Base-by-base conservation (phyloP, 2,113 vertebrate species). In the Ochotona princeps region DNA sequence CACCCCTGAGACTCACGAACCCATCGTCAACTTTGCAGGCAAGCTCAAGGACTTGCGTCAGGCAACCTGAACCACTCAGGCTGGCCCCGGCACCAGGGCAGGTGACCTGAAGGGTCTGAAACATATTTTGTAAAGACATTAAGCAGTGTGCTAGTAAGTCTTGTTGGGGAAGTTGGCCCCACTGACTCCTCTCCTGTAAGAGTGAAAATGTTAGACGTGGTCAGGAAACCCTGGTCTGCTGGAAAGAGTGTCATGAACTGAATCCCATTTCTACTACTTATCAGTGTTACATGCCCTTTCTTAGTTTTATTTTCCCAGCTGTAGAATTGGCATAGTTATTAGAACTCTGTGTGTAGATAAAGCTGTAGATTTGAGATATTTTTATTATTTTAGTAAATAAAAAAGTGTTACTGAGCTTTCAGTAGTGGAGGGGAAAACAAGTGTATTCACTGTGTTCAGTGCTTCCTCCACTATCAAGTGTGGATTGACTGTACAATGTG, bases 131-230 rank as follows among this genome's bases (percentile, higher is more conserved):
- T 70, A 23, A 81, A 81, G 54, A 65, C 35, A 23, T 0, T 14
- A 54, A 70, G 17, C 15, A 67, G 4, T 20, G 18, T 75, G 18
- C 17, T 49, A 21, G 20, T 32, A 70, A n/a, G 83, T 79, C 13
- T 7, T 67, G 6, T 35, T 25, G 74, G n/a, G 75, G 44, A 78
- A 3, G 32, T 60, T 66, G n/a, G 28, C 51, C 51, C 8, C 23
- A 12, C 12, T n/a, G 26, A 49, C 35, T 17, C 20, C n/a, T 57
- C 38, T 38, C 47, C 13, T 38, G 5, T 7, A 25, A 61, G 44
- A 61, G 5, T 67, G 25, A 23, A 25, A 7, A 23, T 1, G 0
- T 44, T n/a, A 3, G 28, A 0, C 44, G n/a, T 35, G 12, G 9
- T 32, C 25, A 54, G 65, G 82, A 5, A 54, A 73, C 60, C 65